Percentiles rank a stretch among this genome's conserved stretches.
These are phyloP conservation scores for Phylloscopus collybita DNA, from an alignment of 2,797 vertebrate genomes.

Conservation along the genomic window DNA sequence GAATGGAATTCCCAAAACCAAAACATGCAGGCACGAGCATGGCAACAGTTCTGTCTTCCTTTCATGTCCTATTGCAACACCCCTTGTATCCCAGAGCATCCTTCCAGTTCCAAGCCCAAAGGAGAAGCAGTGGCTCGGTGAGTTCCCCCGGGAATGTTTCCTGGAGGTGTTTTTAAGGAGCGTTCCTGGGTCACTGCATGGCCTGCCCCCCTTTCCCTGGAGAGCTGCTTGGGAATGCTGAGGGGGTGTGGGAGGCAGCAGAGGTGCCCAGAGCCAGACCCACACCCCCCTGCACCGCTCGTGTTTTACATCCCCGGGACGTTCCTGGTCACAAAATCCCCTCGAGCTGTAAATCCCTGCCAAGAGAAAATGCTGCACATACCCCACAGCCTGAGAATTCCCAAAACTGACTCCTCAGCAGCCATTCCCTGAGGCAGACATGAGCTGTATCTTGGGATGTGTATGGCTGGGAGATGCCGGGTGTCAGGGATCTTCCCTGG, in stretches of 20 bases:
- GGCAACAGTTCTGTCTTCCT: too few relatives aligned
- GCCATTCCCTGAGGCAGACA: neutral
- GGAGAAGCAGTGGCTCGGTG: fast-evolving
- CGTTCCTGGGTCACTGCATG: fast-evolving
- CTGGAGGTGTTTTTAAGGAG: neutral
- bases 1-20: too few relatives aligned
- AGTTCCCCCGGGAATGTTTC: neutral
- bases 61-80: too few relatives aligned
- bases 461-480: fast-evolving
- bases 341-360: neutral
- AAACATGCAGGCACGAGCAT: too few relatives aligned
- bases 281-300: neutral
- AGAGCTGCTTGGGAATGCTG: fast-evolving
- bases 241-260: neutral
- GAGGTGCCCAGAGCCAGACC: neutral
- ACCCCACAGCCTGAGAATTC: neutral
- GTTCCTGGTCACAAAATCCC: neutral
- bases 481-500: neutral
- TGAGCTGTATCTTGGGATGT: neutral
- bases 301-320: neutral
- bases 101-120: neutral
- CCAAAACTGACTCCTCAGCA: fast-evolving
- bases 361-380: neutral
- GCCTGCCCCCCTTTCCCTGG: fast-evolving
- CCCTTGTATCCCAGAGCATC: neutral